phyloP scores from a whole-genome alignment of 2,888 invertebrate genomes.

The Leucozona laternaria region DNA sequence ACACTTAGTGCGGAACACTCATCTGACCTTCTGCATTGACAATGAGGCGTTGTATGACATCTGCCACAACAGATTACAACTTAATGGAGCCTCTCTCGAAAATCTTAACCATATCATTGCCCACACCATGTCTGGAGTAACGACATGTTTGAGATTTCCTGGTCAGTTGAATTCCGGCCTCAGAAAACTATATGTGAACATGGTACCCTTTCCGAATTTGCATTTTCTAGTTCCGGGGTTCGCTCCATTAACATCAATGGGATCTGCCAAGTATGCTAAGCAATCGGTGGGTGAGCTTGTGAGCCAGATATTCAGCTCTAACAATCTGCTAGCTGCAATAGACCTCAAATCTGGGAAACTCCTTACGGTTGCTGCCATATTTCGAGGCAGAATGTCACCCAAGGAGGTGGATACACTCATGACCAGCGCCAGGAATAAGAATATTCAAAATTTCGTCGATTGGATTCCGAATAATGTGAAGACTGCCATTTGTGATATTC shows the following conservation, averaged over 20 bases:
- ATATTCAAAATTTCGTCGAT: conserved; percentile 88
- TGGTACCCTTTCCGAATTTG: conserved; percentile 95
- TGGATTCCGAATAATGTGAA: conserved; percentile 95
- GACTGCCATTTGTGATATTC: conserved; percentile 93
- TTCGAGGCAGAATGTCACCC: conserved; percentile 83
- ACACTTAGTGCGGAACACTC: conserved; percentile 79
- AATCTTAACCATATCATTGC: conserved; percentile 82
- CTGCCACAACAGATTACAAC: conserved; percentile 79
- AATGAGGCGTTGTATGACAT: conserved; percentile 82
- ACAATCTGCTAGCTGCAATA: conserved; percentile 92
- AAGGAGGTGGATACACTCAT: conserved; percentile 83
- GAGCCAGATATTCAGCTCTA: conserved; percentile 89
- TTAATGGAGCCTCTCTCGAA: conserved; percentile 78
- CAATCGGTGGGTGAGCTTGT: conserved; percentile 90
- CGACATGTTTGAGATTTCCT: conserved; percentile 92
- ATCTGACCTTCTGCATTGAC: conserved; percentile 81
- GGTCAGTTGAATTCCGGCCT: conserved; percentile 96
- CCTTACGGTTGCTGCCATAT: conserved; percentile 91
- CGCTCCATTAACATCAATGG: conserved; percentile 87
- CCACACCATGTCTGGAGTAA: conserved; percentile 87
- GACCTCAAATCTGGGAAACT: conserved; percentile 91
- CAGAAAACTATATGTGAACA: conserved; percentile 93
- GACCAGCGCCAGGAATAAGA: conserved; percentile 91
- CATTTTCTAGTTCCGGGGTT: conserved; percentile 94
- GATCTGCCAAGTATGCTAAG: conserved; percentile 87